These are phyloP conservation scores for Telenomus remus DNA, from an alignment of 1,140 invertebrate genomes.

Conservation along the genomic window DNA sequence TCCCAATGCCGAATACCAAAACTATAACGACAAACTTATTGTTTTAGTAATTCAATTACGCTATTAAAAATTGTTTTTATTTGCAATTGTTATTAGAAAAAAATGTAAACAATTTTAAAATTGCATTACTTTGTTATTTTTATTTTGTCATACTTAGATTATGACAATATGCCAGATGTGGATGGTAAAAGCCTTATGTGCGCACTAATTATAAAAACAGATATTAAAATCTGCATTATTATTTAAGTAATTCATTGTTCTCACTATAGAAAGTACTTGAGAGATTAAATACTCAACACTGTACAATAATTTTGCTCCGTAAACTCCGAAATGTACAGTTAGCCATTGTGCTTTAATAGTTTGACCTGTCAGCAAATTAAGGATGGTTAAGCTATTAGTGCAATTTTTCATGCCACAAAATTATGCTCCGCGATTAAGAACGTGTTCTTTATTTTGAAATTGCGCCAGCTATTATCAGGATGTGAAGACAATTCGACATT, in stretches of 20 bases:
- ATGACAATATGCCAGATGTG: too few species aligned
- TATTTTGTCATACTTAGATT: too few species aligned
- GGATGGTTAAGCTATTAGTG: slow-evolving; percentile 44
- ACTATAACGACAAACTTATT: too few species aligned
- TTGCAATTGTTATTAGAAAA: too few species aligned
- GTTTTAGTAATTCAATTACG: too few species aligned
- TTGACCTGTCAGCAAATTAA: slow-evolving; percentile 51
- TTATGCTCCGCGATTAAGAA: slow-evolving; percentile 15
- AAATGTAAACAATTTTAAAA: too few species aligned
- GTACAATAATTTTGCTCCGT: slow-evolving; percentile 50
- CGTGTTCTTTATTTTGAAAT: slow-evolving; percentile 12
- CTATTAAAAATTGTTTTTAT: too few species aligned
- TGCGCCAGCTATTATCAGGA: slow-evolving; percentile 16
- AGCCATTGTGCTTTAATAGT: slow-evolving; percentile 51
- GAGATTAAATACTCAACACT: slow-evolving; percentile 37
- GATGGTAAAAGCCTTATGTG: too few species aligned
- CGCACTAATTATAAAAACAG: background rate
- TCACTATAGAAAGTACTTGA: slow-evolving; percentile 34
- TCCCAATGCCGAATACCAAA: too few species aligned
- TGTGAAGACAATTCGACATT: slow-evolving; percentile 5
- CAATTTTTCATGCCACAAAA: slow-evolving; percentile 30
- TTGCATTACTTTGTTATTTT: too few species aligned
- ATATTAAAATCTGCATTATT: slow-evolving; percentile 27
- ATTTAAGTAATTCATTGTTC: slow-evolving; percentile 38
- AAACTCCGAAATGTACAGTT: slow-evolving; percentile 50